A percentile compares a stretch with the other conserved stretches of the same genome.
Conservation (phyloP, 2,888 invertebrate genomes). For the Trichopoda pennipes region DNA sequence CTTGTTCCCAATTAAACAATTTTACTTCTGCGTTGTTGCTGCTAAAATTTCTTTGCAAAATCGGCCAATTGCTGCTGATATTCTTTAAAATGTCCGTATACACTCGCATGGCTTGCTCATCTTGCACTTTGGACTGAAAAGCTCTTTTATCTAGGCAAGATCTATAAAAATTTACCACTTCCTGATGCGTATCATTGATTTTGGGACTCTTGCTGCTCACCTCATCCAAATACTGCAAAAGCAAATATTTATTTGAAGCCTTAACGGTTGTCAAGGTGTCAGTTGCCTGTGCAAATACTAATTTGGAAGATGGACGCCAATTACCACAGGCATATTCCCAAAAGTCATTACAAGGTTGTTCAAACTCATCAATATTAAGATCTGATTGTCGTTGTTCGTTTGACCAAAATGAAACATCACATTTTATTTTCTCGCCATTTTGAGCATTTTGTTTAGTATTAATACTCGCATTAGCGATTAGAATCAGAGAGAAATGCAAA, state of each 20-base stretch:
- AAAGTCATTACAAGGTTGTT: slow-evolving; percentile 90
- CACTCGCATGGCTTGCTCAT: slow-evolving; percentile 65
- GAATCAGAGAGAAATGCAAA: background rate
- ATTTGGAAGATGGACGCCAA: slow-evolving; percentile 82
- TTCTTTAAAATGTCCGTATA: slow-evolving; percentile 72
- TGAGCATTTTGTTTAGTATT: slow-evolving; percentile 4
- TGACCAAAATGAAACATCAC: slow-evolving; percentile 58
- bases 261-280: slow-evolving; percentile 72
- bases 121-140: slow-evolving; percentile 45
- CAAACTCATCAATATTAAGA: slow-evolving; percentile 73
- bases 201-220: slow-evolving; percentile 21
- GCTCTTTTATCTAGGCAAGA: slow-evolving; percentile 72
- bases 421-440: background rate
- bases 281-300: slow-evolving; percentile 72
- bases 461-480: slow-evolving; percentile 6
- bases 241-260: slow-evolving; percentile 72
- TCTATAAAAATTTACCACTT: slow-evolving; percentile 70
- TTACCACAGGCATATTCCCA: slow-evolving; percentile 93
- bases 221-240: slow-evolving; percentile 72
- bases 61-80: slow-evolving; percentile 73
- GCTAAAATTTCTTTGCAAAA: slow-evolving; percentile 71
- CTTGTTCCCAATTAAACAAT: slow-evolving; percentile 73
- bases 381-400: slow-evolving; percentile 54
- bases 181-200: background rate
- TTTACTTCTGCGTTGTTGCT: slow-evolving; percentile 24